Conservation (phyloP, 1,140 invertebrate species). For the Dendrolimus punctatus region DNA sequence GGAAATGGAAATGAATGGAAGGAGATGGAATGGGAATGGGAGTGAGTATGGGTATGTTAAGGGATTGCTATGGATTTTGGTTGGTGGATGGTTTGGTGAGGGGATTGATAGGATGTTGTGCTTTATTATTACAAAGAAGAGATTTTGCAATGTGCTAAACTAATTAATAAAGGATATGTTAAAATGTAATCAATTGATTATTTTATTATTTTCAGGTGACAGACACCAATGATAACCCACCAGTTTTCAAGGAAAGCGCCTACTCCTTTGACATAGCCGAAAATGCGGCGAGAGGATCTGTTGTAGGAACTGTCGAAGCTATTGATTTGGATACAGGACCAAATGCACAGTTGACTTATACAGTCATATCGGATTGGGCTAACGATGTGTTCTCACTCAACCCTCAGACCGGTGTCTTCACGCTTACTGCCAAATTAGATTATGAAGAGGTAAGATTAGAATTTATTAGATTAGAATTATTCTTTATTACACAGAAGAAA, state of each 20-base stretch:
- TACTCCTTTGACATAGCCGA: constrained; percentile 94
- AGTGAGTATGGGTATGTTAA: too few species aligned
- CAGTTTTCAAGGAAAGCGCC: constrained; percentile 85
- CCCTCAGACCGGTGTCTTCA: constrained; percentile 90
- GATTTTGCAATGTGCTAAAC: too few species aligned
- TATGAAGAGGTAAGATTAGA: constrained; percentile 88
- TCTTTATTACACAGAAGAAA: too few species aligned
- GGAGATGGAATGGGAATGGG: too few species aligned
- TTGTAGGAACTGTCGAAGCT: constrained; percentile 87
- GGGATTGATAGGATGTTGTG: too few species aligned
- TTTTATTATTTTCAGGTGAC: constrained; percentile 77
- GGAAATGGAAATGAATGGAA: too few species aligned
- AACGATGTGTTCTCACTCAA: constrained; percentile 95
- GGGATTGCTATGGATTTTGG: too few species aligned
- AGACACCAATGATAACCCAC: constrained; percentile 95
- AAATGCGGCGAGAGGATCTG: constrained; percentile 83
- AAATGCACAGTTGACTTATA: constrained; percentile 91
- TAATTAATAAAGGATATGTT: too few species aligned
- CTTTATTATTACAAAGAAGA: too few species aligned
- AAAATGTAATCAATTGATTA: too few species aligned
- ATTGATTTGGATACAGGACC: constrained; percentile 87
- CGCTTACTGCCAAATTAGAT: constrained; percentile 89
- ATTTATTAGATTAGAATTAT: constrained; percentile 4
- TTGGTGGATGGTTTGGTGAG: too few species aligned
- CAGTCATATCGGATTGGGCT: constrained; percentile 93